A percentile compares a stretch with the other conserved stretches of the same genome.
These are phyloP conservation scores for Battus philenor DNA, from an alignment of 1,140 invertebrate species.

Conservation along the genomic window DNA sequence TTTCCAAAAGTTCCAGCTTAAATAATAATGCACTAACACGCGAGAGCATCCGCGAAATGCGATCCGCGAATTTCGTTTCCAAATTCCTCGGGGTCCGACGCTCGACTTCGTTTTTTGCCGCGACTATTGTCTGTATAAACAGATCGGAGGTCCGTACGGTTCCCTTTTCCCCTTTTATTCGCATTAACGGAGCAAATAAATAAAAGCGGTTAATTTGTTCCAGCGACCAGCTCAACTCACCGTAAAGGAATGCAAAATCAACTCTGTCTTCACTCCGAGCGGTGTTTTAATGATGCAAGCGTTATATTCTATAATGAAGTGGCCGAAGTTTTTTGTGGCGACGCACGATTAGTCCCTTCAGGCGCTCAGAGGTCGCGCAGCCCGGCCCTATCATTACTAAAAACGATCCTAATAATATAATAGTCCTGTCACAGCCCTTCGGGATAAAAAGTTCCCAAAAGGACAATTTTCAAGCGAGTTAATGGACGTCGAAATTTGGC, in stretches of 20 bases:
- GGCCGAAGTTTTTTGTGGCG: constrained; percentile 56
- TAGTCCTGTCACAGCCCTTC: constrained; percentile 67
- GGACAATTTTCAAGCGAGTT: constrained; percentile 65
- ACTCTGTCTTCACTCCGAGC: constrained; percentile 29
- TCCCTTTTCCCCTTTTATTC: constrained; percentile 27
- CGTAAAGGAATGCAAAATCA: constrained; percentile 58
- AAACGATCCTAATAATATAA: constrained; percentile 74
- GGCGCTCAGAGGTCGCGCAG: constrained; percentile 56
- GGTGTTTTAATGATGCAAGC: constrained; percentile 41
- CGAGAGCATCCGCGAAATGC: constrained; percentile 72
- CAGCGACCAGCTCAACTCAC: constrained; percentile 31
- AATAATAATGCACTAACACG: constrained; percentile 76
- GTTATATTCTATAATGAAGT: constrained; percentile 62
- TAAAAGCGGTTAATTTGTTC: constrained; percentile 27
- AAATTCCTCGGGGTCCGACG: constrained; percentile 51
- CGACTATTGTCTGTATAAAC: constrained; percentile 58
- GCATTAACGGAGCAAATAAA: constrained; percentile 21
- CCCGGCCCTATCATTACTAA: constrained; percentile 66
- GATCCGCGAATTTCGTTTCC: constrained; percentile 69
- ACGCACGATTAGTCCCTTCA: constrained; percentile 53
- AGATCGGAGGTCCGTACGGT: constrained; percentile 21
- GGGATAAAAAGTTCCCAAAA: constrained; percentile 53
- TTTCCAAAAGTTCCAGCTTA: constrained; percentile 67
- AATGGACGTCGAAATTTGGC: constrained; percentile 61
- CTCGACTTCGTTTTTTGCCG: constrained; percentile 54